A percentile compares a stretch with the other conserved stretches of the same genome.
These are phyloP conservation scores for Lineus longissimus DNA, from an alignment of 1,140 invertebrate genomes.

Conservation along the genomic window DNA sequence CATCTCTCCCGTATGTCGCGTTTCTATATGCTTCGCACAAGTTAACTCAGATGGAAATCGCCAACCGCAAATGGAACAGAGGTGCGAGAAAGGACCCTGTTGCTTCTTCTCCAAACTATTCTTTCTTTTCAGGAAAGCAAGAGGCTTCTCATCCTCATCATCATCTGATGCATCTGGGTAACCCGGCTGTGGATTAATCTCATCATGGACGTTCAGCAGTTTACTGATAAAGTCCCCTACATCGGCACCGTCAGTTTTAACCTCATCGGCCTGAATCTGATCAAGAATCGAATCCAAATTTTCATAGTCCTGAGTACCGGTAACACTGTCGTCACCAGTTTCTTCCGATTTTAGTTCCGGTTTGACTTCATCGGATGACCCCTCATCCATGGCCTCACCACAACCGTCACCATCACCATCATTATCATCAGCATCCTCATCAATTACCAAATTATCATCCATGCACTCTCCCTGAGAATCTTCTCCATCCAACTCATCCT, in stretches of 20 bases:
- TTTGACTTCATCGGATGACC: neutral
- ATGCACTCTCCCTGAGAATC: neutral
- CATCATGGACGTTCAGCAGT: constrained; percentile 1
- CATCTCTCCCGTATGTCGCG: neutral
- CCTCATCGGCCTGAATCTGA: neutral
- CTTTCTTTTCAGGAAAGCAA: neutral
- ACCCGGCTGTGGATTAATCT: neutral
- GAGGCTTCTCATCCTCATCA: neutral
- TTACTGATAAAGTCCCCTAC: constrained; percentile 3
- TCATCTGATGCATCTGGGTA: neutral
- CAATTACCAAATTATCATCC: neutral
- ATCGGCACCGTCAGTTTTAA: neutral
- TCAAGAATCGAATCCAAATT: neutral
- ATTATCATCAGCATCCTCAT: neutral
- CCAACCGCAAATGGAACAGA: neutral
- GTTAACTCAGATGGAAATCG: neutral
- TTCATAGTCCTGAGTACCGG: neutral
- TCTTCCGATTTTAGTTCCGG: neutral
- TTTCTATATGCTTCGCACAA: neutral
- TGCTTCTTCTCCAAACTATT: neutral
- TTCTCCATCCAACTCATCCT: neutral
- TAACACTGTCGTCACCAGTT: neutral
- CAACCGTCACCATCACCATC: neutral
- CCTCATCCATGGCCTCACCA: neutral
- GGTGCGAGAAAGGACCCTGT: neutral